phyloP scores from a whole-genome alignment of 2,888 invertebrate species.

The Tipula confusa region DNA sequence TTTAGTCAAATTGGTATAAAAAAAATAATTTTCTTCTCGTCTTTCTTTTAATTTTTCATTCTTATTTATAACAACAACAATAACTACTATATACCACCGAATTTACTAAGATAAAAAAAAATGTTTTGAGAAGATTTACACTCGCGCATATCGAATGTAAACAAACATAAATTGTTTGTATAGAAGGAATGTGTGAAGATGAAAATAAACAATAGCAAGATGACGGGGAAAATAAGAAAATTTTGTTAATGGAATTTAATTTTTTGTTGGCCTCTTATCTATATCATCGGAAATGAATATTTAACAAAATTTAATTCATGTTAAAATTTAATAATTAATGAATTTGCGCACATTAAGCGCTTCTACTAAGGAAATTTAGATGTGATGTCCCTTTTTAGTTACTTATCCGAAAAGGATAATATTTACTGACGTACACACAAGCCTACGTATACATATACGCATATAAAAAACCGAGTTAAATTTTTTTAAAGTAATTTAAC shows the following conservation, averaged over 20 bases:
- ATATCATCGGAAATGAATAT: not conserved
- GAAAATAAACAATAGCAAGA: not conserved
- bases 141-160: not conserved
- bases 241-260: not conserved
- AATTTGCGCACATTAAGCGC: not conserved
- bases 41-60: constrained; percentile 6
- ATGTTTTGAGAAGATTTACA: not conserved
- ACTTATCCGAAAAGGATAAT: too few species aligned
- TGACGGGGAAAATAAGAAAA: not conserved
- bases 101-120: not conserved
- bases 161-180: too few species aligned
- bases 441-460: not conserved
- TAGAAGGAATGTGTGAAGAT: not conserved
- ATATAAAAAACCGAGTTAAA: not conserved
- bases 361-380: not conserved
- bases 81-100: not conserved
- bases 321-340: constrained; percentile 13
- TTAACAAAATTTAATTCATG: not conserved
- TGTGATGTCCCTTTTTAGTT: not conserved
- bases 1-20: not conserved
- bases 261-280: not conserved
- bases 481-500: not conserved
- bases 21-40: not conserved
- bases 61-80: not conserved
- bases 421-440: not conserved